Evolutionary conservation across 2,797 vertebrate species (phyloP).

Genomic region (Tangara arthus): DNA sequence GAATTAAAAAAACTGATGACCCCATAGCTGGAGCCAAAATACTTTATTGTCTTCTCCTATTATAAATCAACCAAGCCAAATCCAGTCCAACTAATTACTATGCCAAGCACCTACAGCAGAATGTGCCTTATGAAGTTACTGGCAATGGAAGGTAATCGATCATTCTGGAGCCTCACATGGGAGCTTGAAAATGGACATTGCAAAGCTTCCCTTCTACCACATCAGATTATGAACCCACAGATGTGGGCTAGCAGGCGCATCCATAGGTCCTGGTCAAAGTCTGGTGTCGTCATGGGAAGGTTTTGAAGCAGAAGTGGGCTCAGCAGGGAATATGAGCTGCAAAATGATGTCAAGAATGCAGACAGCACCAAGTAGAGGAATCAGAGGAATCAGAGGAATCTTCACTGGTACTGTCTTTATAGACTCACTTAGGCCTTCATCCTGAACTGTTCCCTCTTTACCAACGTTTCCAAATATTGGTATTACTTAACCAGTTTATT

Average conservation of each 20-base stretch:
- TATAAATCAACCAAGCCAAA: constrained; percentile 13
- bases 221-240: not conserved
- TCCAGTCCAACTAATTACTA: not conserved
- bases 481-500: not conserved
- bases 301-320: not conserved
- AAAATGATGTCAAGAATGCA: not conserved
- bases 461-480: not conserved
- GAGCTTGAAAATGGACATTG: not conserved
- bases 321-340: not conserved
- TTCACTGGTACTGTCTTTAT: not conserved
- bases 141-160: not conserved
- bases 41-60: not conserved
- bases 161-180: not conserved
- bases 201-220: not conserved
- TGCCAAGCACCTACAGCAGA: not conserved
- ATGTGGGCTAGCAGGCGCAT: not conserved
- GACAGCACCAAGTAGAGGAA: not conserved
- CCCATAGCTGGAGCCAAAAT: constrained; percentile 17
- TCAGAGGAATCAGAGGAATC: not conserved
- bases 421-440: not conserved
- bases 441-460: not conserved
- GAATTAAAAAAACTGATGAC: constrained; percentile 48
- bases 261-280: not conserved
- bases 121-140: not conserved
- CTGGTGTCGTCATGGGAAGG: not conserved